Evolutionary conservation across 1,140 invertebrate species (phyloP).

Genomic region (Acyrthosiphon pisum): DNA sequence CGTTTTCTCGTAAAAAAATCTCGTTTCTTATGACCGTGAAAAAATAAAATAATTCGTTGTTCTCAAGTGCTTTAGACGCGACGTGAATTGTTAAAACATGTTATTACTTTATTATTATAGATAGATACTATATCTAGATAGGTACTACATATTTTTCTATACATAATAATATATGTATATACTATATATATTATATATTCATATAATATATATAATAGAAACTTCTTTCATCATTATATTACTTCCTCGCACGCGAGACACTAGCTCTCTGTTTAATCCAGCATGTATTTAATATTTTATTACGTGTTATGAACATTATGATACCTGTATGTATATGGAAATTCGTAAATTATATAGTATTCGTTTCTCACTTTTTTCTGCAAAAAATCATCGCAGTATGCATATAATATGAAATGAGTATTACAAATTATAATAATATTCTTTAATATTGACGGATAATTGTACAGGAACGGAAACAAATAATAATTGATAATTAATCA

Average conservation of each 20-base stretch:
- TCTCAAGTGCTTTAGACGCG: not conserved
- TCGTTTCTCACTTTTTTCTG: no score
- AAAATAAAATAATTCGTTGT: not conserved
- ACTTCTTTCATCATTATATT: not conserved
- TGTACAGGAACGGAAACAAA: not conserved
- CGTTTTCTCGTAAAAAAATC: not conserved
- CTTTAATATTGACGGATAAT: no score
- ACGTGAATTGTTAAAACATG: not conserved
- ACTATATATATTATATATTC: no score
- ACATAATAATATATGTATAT: no score
- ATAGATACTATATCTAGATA: not conserved
- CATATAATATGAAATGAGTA: not conserved
- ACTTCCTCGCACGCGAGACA: not conserved
- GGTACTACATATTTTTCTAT: not conserved
- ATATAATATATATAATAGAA: no score
- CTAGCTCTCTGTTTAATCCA: not conserved
- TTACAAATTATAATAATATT: not conserved
- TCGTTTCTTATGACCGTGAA: conserved; percentile 6
- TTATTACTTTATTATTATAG: not conserved
- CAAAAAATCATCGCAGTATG: no score
- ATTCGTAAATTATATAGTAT: not conserved
- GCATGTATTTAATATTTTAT: not conserved
- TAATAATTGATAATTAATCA: not conserved
- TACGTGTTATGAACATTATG: not conserved
- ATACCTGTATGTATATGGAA: not conserved